Percentiles rank a stretch among this genome's conserved stretches.
Evolutionary conservation across 2,797 vertebrate species (phyloP).

Genomic region (Pseudochirops cupreus): DNA sequence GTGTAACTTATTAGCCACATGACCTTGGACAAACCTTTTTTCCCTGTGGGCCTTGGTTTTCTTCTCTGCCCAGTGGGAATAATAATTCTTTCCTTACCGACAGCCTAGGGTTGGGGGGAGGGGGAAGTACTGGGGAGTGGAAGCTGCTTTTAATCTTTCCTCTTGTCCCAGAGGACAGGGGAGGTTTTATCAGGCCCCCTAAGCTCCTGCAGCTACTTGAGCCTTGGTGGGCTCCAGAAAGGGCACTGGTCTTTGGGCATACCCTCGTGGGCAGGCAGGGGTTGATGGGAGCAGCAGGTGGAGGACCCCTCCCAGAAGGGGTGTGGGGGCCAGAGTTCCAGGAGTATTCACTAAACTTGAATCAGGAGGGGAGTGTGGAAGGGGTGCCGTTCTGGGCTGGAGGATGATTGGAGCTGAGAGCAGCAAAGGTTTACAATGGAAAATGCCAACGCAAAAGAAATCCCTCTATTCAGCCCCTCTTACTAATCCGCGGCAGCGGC

Average conservation of each 20-base stretch:
- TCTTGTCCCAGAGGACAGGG: not conserved
- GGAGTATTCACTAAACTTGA: not conserved
- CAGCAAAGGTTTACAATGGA: slow-evolving; percentile 32
- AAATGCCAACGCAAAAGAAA: slow-evolving; percentile 14
- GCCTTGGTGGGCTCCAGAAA: not conserved
- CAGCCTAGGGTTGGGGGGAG: not conserved
- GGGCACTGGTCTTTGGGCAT: not conserved
- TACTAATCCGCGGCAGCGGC: not conserved
- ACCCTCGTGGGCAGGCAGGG: not conserved
- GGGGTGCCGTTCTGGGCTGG: not conserved
- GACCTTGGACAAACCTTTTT: not conserved
- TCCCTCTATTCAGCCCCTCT: not conserved
- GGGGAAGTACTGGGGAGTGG: not conserved
- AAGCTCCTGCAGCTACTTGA: not conserved
- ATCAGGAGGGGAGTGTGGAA: not conserved
- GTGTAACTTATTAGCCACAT: not conserved
- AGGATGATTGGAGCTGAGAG: not conserved
- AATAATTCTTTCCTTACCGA: not conserved
- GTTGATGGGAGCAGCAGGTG: not conserved
- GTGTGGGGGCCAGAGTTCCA: not conserved
- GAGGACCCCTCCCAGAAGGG: not conserved
- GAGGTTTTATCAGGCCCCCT: not conserved
- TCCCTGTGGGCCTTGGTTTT: not conserved
- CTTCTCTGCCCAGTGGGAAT: not conserved
- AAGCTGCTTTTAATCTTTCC: not conserved